A percentile compares a stretch with the other conserved stretches of the same genome.
phyloP scores from a whole-genome alignment of 2,888 invertebrate genomes.

The Eudemis profundana region DNA sequence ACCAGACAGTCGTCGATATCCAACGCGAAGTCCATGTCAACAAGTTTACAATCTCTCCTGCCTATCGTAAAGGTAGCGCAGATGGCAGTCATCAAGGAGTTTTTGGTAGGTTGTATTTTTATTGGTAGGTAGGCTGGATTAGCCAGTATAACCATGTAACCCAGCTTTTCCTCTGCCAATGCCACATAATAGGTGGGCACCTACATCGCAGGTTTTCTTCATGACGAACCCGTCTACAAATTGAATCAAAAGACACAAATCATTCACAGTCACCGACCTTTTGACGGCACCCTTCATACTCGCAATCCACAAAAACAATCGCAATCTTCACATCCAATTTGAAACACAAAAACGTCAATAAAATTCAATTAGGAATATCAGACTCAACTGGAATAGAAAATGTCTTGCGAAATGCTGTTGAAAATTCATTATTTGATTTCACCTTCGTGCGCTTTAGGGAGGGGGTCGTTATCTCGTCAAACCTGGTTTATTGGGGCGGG shows the following conservation, averaged over 20 bases:
- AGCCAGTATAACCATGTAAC: too few relatives aligned
- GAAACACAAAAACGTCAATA: slow-evolving; percentile 44
- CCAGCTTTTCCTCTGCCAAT: too few relatives aligned
- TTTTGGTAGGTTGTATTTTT: too few relatives aligned
- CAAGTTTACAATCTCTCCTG: too few relatives aligned
- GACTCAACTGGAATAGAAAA: slow-evolving; percentile 46
- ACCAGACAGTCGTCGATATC: too few relatives aligned
- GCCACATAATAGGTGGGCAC: too few relatives aligned
- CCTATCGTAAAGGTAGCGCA: too few relatives aligned
- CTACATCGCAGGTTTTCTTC: too few relatives aligned
- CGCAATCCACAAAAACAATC: slow-evolving; percentile 25
- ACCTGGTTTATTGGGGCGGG: slow-evolving; percentile 47
- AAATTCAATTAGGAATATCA: slow-evolving; percentile 48
- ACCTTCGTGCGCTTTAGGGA: slow-evolving; percentile 46
- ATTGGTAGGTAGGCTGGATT: too few relatives aligned
- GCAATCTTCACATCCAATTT: slow-evolving; percentile 11
- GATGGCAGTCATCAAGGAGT: too few relatives aligned
- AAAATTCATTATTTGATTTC: slow-evolving; percentile 52
- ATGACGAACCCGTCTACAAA: too few relatives aligned
- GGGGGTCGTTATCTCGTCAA: slow-evolving; percentile 46
- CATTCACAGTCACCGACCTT: not conserved
- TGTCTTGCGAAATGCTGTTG: slow-evolving; percentile 46
- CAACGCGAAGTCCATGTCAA: too few relatives aligned
- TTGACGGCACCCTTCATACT: not conserved
- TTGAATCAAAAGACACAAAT: not conserved